Conservation (phyloP, 1,140 invertebrate species). For the Hylaeus anthracinus region DNA sequence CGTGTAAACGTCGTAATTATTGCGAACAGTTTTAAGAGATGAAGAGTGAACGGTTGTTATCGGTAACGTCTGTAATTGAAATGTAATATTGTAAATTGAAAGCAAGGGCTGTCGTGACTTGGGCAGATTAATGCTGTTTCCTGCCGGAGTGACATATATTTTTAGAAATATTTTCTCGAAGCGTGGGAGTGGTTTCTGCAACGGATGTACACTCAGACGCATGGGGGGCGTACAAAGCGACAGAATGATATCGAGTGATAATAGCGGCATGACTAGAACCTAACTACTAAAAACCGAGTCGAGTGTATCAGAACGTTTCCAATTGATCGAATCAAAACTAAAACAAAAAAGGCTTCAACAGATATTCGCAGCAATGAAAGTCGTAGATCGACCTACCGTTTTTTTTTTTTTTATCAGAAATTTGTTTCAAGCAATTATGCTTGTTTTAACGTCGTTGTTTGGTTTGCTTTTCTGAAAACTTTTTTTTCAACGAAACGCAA, state of each 20-base stretch:
- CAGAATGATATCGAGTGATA: slow-evolving; percentile 52
- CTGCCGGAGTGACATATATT: slow-evolving; percentile 41
- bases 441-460: no score
- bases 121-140: slow-evolving; percentile 24
- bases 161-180: slow-evolving; percentile 58
- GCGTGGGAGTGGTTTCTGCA: slow-evolving; percentile 57
- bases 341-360: no score
- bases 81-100: neutral
- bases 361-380: no score
- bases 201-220: slow-evolving; percentile 64
- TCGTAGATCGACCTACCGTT: no score
- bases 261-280: slow-evolving; percentile 22
- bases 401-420: no score
- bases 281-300: no score
- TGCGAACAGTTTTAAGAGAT: neutral
- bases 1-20: neutral
- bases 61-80: neutral
- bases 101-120: neutral
- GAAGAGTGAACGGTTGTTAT: neutral
- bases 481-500: no score
- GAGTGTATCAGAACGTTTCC: no score
- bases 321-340: no score
- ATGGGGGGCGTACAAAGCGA: slow-evolving; percentile 60
- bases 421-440: no score
- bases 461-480: no score